Base-by-base conservation (phyloP, 37 sponge, comb jelly and placozoan species). In the Tethya wilhelma region DNA sequence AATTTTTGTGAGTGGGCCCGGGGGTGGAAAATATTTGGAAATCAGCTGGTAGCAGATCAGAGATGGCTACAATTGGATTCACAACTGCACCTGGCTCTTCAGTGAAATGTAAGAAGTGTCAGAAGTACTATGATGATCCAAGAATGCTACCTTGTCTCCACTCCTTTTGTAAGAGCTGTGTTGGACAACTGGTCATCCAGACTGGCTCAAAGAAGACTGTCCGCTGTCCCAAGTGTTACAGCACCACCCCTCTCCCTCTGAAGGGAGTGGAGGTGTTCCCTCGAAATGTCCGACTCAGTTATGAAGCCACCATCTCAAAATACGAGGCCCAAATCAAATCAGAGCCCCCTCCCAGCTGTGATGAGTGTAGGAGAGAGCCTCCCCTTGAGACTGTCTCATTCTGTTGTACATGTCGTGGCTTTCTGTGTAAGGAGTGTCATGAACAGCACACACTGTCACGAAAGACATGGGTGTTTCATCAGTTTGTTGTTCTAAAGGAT, bases 371-470 rank as follows among this genome's bases (percentile, higher is more conserved):
- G 12, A 55, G 74, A 33, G 74, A 56, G 19, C 74, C 74, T 20
- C 8, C 37, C 34, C 25, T 33, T 0, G 2, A 29, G 5, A 53
- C 34, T 2, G 38, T 74, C 7, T 53, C 74, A 36, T 74, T 74
- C 38, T 74, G 74, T 58, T 74, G 58, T n/a, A 74, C 58, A 20
- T 74, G 74, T 56, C 30, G 20, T 14, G 37, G 74, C 30, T 56
- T 74, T 74, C 74, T 74, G 22, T 74, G 74, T 32, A 56, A 74
- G 22, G 57, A 53, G 22, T 74, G 74, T 33, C 74, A 74, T 32
- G 28, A 26, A 0, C 74, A 74, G 2, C 74, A 74, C 34, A 23
- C 23, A 12, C 17, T 74, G 19, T 74, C 74, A 6, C 8, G 73
- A 43, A 55, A 72, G 17, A 31, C 30, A 11, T 11, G 25, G 32